A percentile compares a stretch with the other conserved stretches of the same genome.
Conservation (phyloP, 2,113 vertebrate genomes). For the Pelusios castaneus region DNA sequence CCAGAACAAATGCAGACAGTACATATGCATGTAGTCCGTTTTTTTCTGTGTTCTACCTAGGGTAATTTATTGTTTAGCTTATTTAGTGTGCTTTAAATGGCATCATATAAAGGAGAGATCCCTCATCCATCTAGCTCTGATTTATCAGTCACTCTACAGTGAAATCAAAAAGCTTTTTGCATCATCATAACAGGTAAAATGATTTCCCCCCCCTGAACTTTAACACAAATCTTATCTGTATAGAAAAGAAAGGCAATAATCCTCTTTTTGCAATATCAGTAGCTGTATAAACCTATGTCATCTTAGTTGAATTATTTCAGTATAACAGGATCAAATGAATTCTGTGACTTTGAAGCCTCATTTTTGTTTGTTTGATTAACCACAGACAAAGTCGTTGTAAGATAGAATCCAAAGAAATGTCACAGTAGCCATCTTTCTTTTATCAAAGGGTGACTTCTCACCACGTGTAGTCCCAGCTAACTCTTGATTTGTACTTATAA, state of each 20-base stretch:
- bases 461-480: neutral
- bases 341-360: neutral
- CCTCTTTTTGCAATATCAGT: neutral
- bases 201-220: slow-evolving; percentile 1
- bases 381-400: neutral
- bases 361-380: neutral
- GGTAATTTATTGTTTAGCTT: neutral
- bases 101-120: neutral
- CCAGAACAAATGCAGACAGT: neutral
- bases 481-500: neutral
- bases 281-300: neutral
- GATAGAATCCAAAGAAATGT: neutral
- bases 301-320: slow-evolving; percentile 4
- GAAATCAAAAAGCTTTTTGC: neutral
- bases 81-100: neutral
- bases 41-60: neutral
- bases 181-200: neutral
- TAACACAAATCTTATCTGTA: neutral
- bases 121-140: neutral
- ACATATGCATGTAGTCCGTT: neutral
- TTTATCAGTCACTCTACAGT: neutral
- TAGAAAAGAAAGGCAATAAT: neutral
- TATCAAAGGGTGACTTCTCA: neutral
- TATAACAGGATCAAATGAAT: neutral
- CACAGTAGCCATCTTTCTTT: neutral